Evolutionary conservation across 2,888 invertebrate genomes (phyloP), one percentile per base, ranked within the genome.

Genomic region (Volucella inflata): DNA sequence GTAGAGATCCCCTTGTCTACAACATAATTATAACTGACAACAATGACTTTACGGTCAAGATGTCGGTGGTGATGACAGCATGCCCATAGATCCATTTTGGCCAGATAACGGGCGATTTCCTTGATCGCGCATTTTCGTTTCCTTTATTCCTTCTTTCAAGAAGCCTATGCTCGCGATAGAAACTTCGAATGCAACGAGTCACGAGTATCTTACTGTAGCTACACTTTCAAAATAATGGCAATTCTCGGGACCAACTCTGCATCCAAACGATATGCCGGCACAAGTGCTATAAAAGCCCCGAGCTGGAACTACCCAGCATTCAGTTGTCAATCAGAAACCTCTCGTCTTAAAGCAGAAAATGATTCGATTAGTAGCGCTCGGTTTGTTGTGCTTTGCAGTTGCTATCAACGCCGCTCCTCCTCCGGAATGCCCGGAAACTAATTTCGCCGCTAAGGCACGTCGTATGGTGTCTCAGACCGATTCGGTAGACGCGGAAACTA

Each of bases 401-500:
- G 70, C 36, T 1, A 44, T 75, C 9, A 65, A 50, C 40, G 84
- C 71, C 0, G 11, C 9, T 42, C 72, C 79, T 8, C 16, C 38
- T 21, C 46, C 12, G 11, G 62, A 71, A n/a, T n/a, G 6, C 30
- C 46, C 55, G 10, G 42, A 42, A 9, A 1, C 30, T 0, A 64
- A 85, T 46, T 42, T 48, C 10, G 85, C 80, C 0, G 62, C 59
- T 1, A 80, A 76, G n/a, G 80, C 62, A 11, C 80, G 85, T 30
- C 71, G 85, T 0, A 17, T 85, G 1, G 85, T 85, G 3, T 76
- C 80, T 17, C 71, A 80, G 38, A 38, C 85, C 0, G 75, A 80
- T 16, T 85, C 80, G 85, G 85, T 80, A 9, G 40, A 80, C 2
- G 85, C 76, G 0, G 85, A 48, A 85, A 80, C 2, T 38, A 76